Evolutionary conservation across 2,113 vertebrate species (phyloP).

Genomic region (Zosterops borbonicus): DNA sequence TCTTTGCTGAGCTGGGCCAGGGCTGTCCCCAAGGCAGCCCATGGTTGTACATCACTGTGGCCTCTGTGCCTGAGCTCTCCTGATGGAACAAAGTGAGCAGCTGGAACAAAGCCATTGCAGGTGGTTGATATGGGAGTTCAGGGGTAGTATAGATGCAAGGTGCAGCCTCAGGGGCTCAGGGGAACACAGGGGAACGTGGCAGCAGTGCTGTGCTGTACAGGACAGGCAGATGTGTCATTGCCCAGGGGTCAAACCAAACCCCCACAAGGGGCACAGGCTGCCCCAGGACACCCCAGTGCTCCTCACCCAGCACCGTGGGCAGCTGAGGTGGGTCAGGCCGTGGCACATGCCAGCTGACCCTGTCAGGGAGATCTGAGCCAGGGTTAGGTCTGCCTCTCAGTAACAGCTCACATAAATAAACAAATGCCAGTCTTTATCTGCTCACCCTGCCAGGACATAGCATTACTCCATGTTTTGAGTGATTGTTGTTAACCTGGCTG

Average conservation of each 20-base stretch:
- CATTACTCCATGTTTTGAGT: background rate
- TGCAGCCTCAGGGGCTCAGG: background rate
- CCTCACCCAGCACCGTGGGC: background rate
- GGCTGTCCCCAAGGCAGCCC: accelerated
- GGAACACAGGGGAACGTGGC: accelerated
- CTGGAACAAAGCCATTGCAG: background rate
- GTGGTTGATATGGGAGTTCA: accelerated
- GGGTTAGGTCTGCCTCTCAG: background rate
- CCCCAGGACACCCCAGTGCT: accelerated
- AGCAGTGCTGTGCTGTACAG: background rate
- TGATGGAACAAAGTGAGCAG: background rate
- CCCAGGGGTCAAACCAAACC: accelerated
- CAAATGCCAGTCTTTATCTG: background rate
- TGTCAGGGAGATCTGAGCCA: accelerated
- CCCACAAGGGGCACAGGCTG: background rate
- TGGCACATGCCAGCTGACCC: accelerated
- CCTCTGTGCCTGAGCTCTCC: accelerated
- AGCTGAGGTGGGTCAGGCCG: background rate
- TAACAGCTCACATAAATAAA: background rate
- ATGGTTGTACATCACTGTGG: accelerated
- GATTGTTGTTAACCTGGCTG: background rate
- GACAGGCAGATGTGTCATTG: background rate
- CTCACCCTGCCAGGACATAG: accelerated
- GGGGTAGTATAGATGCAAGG: accelerated
- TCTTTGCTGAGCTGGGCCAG: background rate